These are phyloP conservation scores for Apeltes quadracus DNA, from an alignment of 2,113 vertebrate species.

Conservation along the genomic window DNA sequence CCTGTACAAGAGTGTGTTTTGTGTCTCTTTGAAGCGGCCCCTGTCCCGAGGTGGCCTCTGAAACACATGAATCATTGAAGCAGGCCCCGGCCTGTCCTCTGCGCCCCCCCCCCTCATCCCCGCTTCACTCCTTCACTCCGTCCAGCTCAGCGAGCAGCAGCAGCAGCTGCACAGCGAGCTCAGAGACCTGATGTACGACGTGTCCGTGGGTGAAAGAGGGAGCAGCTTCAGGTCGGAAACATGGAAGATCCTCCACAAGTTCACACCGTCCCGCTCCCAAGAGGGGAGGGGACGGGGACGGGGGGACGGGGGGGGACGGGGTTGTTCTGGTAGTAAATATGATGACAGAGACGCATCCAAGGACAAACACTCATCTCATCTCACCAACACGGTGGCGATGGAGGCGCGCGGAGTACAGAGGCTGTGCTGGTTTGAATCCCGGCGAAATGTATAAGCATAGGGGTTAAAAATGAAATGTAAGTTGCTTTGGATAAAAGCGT, in stretches of 20 bases:
- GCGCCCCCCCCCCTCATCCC: too few species aligned
- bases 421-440: too few species aligned
- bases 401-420: too few species aligned
- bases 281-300: background rate
- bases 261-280: background rate
- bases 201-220: constrained; percentile 13
- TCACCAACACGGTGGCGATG: too few species aligned
- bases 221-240: constrained; percentile 23
- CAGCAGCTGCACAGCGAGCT: constrained; percentile 36
- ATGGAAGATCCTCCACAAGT: constrained; percentile 14
- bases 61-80: constrained; percentile 72
- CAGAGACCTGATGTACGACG: constrained; percentile 28
- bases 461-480: too few species aligned
- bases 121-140: constrained; percentile 44
- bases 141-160: constrained; percentile 60
- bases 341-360: background rate
- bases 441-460: too few species aligned
- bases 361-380: background rate
- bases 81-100: constrained; percentile 45
- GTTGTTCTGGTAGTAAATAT: background rate
- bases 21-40: constrained; percentile 62
- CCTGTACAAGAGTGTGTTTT: constrained; percentile 57
- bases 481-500: too few species aligned
- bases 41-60: constrained; percentile 65
- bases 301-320: background rate